These are phyloP conservation scores for Xylocampa areola DNA, from an alignment of 2,888 invertebrate genomes.

Conservation along the genomic window DNA sequence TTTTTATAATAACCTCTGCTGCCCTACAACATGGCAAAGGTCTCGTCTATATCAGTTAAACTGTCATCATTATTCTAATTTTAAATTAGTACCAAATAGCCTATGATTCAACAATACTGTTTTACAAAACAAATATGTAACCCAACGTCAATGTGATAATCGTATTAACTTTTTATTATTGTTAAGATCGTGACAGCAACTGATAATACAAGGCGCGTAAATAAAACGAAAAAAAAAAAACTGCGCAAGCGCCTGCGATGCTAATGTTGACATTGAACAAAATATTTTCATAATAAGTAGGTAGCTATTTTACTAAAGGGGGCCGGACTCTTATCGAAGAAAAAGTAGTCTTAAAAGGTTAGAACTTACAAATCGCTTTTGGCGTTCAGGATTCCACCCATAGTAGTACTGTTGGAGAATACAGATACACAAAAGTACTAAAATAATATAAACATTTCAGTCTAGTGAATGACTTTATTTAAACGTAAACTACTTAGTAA, in stretches of 20 bases:
- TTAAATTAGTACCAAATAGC: no score
- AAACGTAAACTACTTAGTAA: slow-evolving; percentile 27
- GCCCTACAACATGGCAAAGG: no score
- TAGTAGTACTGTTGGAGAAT: background rate
- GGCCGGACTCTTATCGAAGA: no score
- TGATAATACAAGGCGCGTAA: slow-evolving; percentile 38
- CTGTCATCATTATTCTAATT: no score
- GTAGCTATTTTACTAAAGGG: no score
- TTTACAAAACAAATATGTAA: no score
- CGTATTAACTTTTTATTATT: slow-evolving; percentile 23
- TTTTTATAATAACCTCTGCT: no score
- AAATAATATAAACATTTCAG: slow-evolving; percentile 12
- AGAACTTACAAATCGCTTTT: no score
- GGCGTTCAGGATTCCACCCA: background rate
- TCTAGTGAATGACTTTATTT: slow-evolving; percentile 7
- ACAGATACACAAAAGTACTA: slow-evolving; percentile 3
- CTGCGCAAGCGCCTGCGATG: slow-evolving; percentile 39
- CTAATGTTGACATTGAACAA: slow-evolving; percentile 29
- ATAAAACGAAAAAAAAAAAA: slow-evolving; percentile 38
- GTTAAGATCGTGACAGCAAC: slow-evolving; percentile 18
- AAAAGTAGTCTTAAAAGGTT: no score
- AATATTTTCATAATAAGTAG: background rate
- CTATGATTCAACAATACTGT: no score
- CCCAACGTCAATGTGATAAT: slow-evolving; percentile 6
- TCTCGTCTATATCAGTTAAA: no score